Conservation (phyloP, 2,113 vertebrate species). For the Passer domesticus region DNA sequence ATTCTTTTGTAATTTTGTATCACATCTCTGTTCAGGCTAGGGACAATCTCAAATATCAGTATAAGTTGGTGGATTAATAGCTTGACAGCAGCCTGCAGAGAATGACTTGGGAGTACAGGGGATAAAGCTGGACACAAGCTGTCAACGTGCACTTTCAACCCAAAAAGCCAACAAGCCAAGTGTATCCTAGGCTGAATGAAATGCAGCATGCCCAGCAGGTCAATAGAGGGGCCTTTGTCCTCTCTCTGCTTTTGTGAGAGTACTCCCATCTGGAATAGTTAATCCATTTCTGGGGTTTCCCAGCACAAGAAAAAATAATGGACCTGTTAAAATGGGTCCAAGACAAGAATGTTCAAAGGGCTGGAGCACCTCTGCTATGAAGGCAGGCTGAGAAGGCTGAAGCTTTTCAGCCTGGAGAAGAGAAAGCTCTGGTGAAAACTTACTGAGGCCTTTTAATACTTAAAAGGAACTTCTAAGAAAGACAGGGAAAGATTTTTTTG, state of each 20-base stretch:
- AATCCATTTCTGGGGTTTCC: neutral
- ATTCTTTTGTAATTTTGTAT: neutral
- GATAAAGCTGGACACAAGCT: neutral
- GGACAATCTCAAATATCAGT: neutral
- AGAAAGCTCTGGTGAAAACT: neutral
- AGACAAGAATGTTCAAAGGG: neutral
- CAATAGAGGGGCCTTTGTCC: neutral
- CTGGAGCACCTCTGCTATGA: neutral
- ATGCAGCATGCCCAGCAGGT: neutral
- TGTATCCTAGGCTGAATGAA: neutral
- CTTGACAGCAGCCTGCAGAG: neutral
- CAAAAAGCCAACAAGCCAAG: neutral
- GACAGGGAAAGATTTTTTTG: neutral
- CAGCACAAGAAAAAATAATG: neutral
- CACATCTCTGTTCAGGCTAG: neutral
- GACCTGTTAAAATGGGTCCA: neutral
- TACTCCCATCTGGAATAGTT: neutral
- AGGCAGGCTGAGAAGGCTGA: neutral
- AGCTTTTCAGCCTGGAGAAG: neutral
- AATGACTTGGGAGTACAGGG: neutral
- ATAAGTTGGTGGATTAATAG: neutral
- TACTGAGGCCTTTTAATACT: neutral
- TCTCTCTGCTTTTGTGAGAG: rapidly evolving
- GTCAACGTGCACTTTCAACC: neutral
- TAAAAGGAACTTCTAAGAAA: neutral